Evolutionary conservation across 2,113 vertebrate genomes (phyloP).

Genomic region (Heloderma charlesbogerti): DNA sequence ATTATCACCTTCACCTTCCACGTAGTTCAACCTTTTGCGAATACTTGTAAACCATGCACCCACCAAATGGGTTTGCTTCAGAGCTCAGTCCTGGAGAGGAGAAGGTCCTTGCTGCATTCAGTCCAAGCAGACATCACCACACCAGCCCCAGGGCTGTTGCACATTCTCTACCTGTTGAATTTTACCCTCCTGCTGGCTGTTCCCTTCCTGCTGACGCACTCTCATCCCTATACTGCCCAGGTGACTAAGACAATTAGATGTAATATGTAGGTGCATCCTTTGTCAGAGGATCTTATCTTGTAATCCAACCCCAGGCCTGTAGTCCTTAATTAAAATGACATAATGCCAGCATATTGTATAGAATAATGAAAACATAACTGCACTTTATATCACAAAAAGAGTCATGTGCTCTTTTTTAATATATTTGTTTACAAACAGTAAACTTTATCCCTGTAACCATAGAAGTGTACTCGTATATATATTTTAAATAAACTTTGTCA

Average conservation of each 20-base stretch:
- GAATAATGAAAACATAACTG: slow-evolving; percentile 72
- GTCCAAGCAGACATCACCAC: too few relatives aligned
- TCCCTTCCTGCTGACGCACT: not conserved
- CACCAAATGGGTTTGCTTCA: not conserved
- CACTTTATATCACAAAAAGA: slow-evolving; percentile 72
- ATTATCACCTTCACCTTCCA: too few relatives aligned
- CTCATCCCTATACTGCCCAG: not conserved
- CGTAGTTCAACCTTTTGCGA: too few relatives aligned
- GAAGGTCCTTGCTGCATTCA: too few relatives aligned
- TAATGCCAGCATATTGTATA: slow-evolving; percentile 61
- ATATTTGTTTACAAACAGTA: slow-evolving; percentile 75
- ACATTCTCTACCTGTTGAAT: not conserved
- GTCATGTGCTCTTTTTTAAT: slow-evolving; percentile 58
- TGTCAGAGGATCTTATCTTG: slow-evolving; percentile 60
- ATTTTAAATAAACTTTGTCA: slow-evolving; percentile 80
- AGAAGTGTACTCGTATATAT: slow-evolving; percentile 68
- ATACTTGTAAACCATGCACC: too few relatives aligned
- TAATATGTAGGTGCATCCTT: slow-evolving; percentile 67
- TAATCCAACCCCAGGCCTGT: slow-evolving; percentile 44
- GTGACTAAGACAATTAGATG: slow-evolving; percentile 31
- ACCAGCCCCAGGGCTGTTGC: not conserved
- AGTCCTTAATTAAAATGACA: slow-evolving; percentile 11
- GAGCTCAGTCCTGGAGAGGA: not conserved
- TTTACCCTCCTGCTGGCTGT: not conserved
- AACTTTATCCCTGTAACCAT: slow-evolving; percentile 68